Evolutionary conservation across 2,888 invertebrate genomes (phyloP).

Genomic region (Disparrhopalites patrizii): DNA sequence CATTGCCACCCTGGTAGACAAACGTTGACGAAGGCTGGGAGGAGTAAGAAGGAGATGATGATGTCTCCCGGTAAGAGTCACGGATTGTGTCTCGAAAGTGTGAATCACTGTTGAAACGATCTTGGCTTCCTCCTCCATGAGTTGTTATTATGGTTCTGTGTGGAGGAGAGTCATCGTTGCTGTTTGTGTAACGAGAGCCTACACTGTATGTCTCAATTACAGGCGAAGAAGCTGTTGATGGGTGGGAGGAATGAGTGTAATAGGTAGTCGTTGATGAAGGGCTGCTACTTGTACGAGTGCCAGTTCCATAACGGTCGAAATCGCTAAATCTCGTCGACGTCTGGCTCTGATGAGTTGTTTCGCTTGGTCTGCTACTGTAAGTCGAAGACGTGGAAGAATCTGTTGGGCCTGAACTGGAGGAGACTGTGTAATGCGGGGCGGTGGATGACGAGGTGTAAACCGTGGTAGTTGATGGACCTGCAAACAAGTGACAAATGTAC

Average conservation of each 20-base stretch:
- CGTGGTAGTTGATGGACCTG: background rate
- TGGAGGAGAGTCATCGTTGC: no score
- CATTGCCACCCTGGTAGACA: no score
- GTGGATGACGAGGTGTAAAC: constrained; percentile 1
- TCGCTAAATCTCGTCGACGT: background rate
- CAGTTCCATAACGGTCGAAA: background rate
- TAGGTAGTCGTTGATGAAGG: constrained; percentile 11
- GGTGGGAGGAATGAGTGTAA: background rate
- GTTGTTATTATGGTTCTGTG: no score
- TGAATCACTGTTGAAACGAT: no score
- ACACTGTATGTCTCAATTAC: background rate
- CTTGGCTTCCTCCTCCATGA: no score
- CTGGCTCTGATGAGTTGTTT: background rate
- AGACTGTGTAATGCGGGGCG: background rate
- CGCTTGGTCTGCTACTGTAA: background rate
- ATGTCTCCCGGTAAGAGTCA: no score
- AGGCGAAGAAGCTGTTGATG: constrained; percentile 14
- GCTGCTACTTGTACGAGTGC: background rate
- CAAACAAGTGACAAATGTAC: background rate
- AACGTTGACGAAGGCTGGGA: no score
- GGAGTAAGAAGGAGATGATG: no score
- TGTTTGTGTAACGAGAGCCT: constrained; percentile 1
- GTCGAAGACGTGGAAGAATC: background rate
- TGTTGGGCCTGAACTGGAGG: background rate
- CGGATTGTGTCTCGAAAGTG: no score